Percentiles rank a stretch among this genome's conserved stretches.
Evolutionary conservation across 2,888 invertebrate genomes (phyloP).

Genomic region (Tromatobia lineatoria): DNA sequence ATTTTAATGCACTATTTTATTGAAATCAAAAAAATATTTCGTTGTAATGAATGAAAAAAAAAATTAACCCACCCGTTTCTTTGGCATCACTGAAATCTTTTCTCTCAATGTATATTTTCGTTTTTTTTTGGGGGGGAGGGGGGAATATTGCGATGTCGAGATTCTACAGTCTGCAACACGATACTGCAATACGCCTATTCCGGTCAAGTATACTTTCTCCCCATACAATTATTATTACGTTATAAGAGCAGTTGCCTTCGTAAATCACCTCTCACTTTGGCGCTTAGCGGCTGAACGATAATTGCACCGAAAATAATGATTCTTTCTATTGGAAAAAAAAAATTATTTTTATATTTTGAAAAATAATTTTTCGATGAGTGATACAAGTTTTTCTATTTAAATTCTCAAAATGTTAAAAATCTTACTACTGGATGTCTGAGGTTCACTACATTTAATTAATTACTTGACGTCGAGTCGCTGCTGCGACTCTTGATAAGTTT

Average conservation of each 20-base stretch:
- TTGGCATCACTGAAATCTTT: too few relatives aligned
- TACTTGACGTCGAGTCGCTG: too few relatives aligned
- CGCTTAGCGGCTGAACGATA: slow-evolving; percentile 32
- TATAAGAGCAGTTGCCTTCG: slow-evolving; percentile 45
- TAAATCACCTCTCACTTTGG: slow-evolving; percentile 63
- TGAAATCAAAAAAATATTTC: too few relatives aligned
- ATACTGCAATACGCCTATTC: slow-evolving; percentile 42
- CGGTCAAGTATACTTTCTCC: slow-evolving; percentile 58
- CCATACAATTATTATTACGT: slow-evolving; percentile 59
- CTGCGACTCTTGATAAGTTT: background rate
- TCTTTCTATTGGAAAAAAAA: background rate
- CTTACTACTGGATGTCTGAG: background rate
- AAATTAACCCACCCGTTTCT: too few relatives aligned
- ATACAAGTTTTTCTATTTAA: background rate
- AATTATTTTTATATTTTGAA: too few relatives aligned
- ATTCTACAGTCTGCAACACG: slow-evolving; percentile 36
- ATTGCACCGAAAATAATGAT: slow-evolving; percentile 22
- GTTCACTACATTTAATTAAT: background rate
- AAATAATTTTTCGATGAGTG: background rate
- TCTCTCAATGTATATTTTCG: too few relatives aligned
- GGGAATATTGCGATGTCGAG: slow-evolving; percentile 16
- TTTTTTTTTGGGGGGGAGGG: too few relatives aligned
- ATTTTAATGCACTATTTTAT: too few relatives aligned
- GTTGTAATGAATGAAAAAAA: too few relatives aligned
- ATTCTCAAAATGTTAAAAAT: background rate